Base-by-base conservation (phyloP, 1,140 invertebrate species). In the Spodoptera frugiperda region DNA sequence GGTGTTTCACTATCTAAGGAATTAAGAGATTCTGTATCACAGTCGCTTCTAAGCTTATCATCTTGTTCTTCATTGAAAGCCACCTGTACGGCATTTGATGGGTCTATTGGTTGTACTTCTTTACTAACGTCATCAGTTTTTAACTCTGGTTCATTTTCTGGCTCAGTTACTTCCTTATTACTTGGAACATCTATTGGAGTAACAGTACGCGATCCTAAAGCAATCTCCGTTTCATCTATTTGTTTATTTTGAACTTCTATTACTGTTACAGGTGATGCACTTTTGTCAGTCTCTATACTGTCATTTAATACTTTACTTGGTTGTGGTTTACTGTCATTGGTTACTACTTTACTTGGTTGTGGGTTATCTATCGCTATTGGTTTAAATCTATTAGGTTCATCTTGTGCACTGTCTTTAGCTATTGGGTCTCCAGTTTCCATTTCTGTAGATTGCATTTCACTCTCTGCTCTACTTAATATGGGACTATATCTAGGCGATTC, bases 1-100 rank as follows among this genome's bases (percentile, higher is more conserved):
- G 78, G 78, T 44, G 68, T 54, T 53, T 76, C 84, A 54, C 78
- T 82, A 12, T 80, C 78, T 49, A 83, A 81, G 2, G 84, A 86
- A 21, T 84, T 78, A 8, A 85, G 79, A 46, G 87, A 87, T 5
- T 79, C 80, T 59, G 77, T 82, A 14, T 89, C 86, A 21, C 59
- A 57, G 55, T 88, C 80, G 59, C 81, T 48, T 12, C 59, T 73
- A 4, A 25, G 0, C 11, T 49, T 73, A 49, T 6, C 25, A 14
- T 73, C 39, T 17, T 6, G 8, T 49, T 49, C 17, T 39, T 72
- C 19, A 49, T 14, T 19, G 8, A 49, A 46, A 30, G 15, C 48
- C 3, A 54, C 15, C 57, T 44, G 15, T 44, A 71, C 3, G 9
- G n/a, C 30, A n/a, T 71, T 67, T 21, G 49, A 33, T 4, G 39